phyloP scores from a whole-genome alignment of 2,113 vertebrate genomes.

The Sturnus vulgaris region DNA sequence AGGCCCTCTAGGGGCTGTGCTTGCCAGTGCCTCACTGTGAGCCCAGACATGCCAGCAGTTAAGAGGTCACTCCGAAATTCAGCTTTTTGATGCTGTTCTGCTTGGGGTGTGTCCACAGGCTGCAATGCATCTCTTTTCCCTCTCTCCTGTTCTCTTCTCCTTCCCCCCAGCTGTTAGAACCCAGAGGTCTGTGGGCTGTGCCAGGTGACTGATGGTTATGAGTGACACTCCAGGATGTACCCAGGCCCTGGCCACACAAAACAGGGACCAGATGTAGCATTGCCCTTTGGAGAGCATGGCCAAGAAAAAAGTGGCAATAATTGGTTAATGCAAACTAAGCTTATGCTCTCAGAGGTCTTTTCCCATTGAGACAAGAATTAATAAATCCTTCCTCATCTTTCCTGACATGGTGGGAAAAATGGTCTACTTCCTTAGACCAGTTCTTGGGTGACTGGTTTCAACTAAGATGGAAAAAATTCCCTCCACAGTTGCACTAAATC shows the following conservation, averaged over 20 bases:
- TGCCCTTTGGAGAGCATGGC: background rate
- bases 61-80: background rate
- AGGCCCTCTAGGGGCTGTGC: background rate
- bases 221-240: background rate
- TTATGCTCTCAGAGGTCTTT: background rate
- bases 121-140: fast-evolving
- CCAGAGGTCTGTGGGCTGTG: fast-evolving
- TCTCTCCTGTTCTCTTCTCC: background rate
- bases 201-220: background rate
- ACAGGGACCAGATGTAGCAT: background rate
- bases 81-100: background rate
- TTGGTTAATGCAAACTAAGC: background rate
- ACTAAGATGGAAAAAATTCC: background rate
- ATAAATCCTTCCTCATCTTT: background rate
- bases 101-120: background rate
- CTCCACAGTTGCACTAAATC: fast-evolving
- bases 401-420: fast-evolving
- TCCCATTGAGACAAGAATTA: background rate
- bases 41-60: fast-evolving
- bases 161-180: background rate
- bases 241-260: fast-evolving
- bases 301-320: background rate
- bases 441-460: background rate
- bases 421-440: background rate
- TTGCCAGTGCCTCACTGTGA: background rate